These are phyloP conservation scores for Drosophila yakuba DNA, from an alignment of 1,140 invertebrate genomes.

Conservation along the genomic window DNA sequence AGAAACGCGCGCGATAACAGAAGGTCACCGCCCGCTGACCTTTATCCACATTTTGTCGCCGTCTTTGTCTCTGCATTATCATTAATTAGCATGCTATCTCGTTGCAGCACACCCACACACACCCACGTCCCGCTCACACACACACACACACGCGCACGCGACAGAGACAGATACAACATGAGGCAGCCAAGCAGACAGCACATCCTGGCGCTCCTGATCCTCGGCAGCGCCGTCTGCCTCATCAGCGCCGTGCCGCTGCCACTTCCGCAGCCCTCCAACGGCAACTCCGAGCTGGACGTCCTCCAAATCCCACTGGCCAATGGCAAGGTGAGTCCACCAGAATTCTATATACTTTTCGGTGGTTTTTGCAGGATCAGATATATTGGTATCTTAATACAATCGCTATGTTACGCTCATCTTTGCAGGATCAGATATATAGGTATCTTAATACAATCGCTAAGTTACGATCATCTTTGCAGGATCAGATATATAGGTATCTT, in stretches of 20 bases:
- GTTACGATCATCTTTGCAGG: too few species aligned
- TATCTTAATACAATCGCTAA: too few species aligned
- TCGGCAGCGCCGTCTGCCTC: slow-evolving; percentile 64
- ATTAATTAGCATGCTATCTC: slow-evolving; percentile 42
- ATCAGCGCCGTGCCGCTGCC: slow-evolving; percentile 61
- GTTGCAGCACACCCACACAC: slow-evolving; percentile 12
- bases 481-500: too few species aligned
- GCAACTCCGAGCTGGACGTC: slow-evolving; percentile 78
- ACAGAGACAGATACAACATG: slow-evolving; percentile 57
- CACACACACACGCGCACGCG: neutral
- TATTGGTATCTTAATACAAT: too few species aligned
- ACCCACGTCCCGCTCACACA: slow-evolving; percentile 13
- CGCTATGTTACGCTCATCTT: too few species aligned
- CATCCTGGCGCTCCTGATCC: slow-evolving; percentile 57
- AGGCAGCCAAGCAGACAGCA: slow-evolving; percentile 68
- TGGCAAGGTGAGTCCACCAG: slow-evolving; percentile 73
- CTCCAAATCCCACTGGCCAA: slow-evolving; percentile 77
- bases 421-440: too few species aligned
- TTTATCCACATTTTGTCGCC: neutral
- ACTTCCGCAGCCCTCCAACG: slow-evolving; percentile 57
- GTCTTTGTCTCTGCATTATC: slow-evolving; percentile 7
- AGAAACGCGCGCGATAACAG: slow-evolving; percentile 2
- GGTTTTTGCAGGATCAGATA: too few species aligned
- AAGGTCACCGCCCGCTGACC: slow-evolving; percentile 32
- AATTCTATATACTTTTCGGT: neutral